A percentile compares a stretch with the other conserved stretches of the same genome.
phyloP scores from a whole-genome alignment of 1,140 invertebrate species.

The Cephus cinctus region DNA sequence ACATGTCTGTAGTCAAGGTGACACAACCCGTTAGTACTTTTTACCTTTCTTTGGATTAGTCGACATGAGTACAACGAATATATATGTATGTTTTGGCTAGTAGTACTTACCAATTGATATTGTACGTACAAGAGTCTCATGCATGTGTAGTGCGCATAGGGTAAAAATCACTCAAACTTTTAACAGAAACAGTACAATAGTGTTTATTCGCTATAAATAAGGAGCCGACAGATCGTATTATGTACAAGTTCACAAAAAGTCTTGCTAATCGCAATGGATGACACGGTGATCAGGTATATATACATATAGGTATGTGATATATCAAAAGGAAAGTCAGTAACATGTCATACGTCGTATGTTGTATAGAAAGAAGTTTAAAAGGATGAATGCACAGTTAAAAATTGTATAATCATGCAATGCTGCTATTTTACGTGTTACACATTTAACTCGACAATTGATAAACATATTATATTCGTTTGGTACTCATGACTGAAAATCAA shows the following conservation, averaged over 20 bases:
- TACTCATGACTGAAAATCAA: neutral
- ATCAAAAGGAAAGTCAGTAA: neutral
- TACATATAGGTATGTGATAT: neutral
- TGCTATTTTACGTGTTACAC: no score
- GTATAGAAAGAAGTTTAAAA: no score
- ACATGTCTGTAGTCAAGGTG: no score
- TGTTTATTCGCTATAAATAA: neutral
- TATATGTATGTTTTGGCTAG: neutral
- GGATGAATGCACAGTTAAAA: neutral
- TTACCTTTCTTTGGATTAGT: neutral
- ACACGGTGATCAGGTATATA: neutral
- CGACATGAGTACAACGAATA: neutral
- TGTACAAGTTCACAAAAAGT: neutral
- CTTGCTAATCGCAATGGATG: neutral
- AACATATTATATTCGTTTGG: neutral
- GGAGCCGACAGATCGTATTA: neutral
- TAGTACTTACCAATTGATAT: conserved; percentile 6
- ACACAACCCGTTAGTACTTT: neutral
- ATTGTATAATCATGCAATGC: neutral
- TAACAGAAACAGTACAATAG: conserved; percentile 11
- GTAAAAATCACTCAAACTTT: conserved; percentile 20
- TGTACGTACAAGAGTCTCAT: conserved; percentile 1
- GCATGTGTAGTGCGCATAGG: conserved; percentile 11
- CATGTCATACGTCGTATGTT: no score
- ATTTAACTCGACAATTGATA: neutral